These are phyloP conservation scores for Notarius quadriscutis DNA, from an alignment of 2,113 vertebrate genomes.

Conservation along the genomic window DNA sequence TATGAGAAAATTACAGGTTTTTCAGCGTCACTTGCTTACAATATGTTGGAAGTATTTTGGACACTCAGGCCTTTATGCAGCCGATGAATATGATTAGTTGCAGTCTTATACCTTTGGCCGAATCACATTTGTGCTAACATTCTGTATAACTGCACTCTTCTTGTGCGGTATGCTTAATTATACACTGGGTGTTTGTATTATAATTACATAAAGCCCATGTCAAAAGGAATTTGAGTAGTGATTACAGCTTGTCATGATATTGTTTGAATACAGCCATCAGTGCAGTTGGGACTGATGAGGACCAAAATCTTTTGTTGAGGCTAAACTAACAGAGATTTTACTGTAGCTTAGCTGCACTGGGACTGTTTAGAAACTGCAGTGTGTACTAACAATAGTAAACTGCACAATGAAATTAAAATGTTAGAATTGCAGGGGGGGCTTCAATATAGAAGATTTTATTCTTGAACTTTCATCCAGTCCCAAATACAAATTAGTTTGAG, in stretches of 20 bases:
- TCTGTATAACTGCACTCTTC: not conserved
- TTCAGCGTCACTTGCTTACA: not conserved
- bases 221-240: not conserved
- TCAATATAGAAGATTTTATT: not conserved
- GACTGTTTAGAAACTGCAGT: conserved; percentile 24
- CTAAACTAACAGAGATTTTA: conserved; percentile 10
- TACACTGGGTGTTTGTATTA: not conserved
- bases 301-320: conserved; percentile 21
- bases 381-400: conserved; percentile 1
- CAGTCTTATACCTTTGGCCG: not conserved
- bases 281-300: conserved; percentile 6
- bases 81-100: not conserved
- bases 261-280: not conserved
- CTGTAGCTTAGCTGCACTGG: conserved; percentile 8
- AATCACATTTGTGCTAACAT: not conserved
- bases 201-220: not conserved
- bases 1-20: not conserved
- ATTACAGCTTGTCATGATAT: conserved; percentile 3
- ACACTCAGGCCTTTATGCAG: not conserved
- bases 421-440: not conserved
- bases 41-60: not conserved
- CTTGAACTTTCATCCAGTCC: conserved; percentile 10
- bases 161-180: not conserved
- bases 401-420: not conserved
- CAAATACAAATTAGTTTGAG: not conserved